Evolutionary conservation across 2,888 invertebrate genomes (phyloP), one percentile per base, ranked within the genome.

Genomic region (Petrolisthes manimaculis): DNA sequence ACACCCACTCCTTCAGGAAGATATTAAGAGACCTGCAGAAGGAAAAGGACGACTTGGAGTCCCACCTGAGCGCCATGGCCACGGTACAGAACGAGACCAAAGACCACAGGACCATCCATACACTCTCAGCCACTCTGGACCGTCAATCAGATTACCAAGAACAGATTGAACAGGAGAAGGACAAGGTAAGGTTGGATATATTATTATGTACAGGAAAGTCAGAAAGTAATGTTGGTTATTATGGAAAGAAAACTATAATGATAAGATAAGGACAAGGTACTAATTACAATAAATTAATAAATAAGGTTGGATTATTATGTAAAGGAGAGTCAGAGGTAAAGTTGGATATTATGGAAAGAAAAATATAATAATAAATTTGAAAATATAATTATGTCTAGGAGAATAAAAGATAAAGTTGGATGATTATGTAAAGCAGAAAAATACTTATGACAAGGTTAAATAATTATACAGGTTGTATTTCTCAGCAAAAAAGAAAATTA

Each of bases 101-200:
- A 12, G 89, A 91, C 89, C 80, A 82, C n/a, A 54, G 77, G 12
- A 87, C 89, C n/a, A 51, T 83, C 5, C 82, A 77, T 55, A 71
- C 79, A 6, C 71, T 91, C 80, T 85, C 90, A 8, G 83, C 83
- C 74, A 91, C 86, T n/a, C 85, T 91, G 5, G 86, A 89, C 54
- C 83, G 89, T 0, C 90, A 89, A 18, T 18, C 67, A 12, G 79
- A 78, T n/a, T 89, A 89, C 75, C 78, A 88, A 12, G 69, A 84
- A 5, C 61, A 75, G 54, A 88, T 91, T 14, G 89, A 85, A 5
- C 75, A 80, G 51, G 90, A 88, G 56, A 86, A 74, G 71, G 88
- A 88, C 3, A 88, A 89, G 86, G 90, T 86, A 83, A 53, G 71
- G 18, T 14, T 24, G 3, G 71, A 53, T 24, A 8, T 24, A 67